Evolutionary conservation across 2,888 invertebrate species (phyloP).

Genomic region (Pristionchus exspectatus): DNA sequence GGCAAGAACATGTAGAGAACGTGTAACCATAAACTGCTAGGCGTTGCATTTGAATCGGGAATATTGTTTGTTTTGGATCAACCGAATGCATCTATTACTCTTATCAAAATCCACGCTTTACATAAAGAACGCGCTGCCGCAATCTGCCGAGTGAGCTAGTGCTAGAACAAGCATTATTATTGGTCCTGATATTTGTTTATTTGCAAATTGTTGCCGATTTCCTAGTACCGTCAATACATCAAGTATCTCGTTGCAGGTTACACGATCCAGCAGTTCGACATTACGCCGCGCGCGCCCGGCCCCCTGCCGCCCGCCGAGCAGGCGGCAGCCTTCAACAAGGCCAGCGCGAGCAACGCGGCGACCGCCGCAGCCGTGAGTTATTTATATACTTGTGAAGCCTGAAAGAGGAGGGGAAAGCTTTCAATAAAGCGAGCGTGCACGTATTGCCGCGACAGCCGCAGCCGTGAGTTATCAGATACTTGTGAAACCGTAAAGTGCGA

Average conservation of each 20-base stretch:
- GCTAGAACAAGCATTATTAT: too few species aligned
- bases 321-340: conserved; percentile 31
- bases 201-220: too few species aligned
- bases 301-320: background rate
- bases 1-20: background rate
- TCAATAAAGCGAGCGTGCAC: conserved; percentile 31
- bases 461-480: background rate
- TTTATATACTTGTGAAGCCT: background rate
- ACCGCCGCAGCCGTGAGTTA: background rate
- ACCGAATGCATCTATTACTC: too few species aligned
- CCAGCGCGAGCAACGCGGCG: conserved; percentile 42
- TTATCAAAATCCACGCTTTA: background rate
- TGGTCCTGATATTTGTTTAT: too few species aligned
- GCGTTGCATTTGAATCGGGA: background rate
- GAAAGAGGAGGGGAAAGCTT: background rate
- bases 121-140: background rate
- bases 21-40: background rate
- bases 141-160: background rate
- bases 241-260: conserved; percentile 8
- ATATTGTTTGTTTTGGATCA: too few species aligned
- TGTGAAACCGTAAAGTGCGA: background rate
- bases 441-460: conserved; percentile 26
- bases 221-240: too few species aligned
- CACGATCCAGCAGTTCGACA: conserved; percentile 55
- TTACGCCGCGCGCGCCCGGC: conserved; percentile 2